Evolutionary conservation across 2,797 vertebrate species (phyloP).

Genomic region (Lemur catta): DNA sequence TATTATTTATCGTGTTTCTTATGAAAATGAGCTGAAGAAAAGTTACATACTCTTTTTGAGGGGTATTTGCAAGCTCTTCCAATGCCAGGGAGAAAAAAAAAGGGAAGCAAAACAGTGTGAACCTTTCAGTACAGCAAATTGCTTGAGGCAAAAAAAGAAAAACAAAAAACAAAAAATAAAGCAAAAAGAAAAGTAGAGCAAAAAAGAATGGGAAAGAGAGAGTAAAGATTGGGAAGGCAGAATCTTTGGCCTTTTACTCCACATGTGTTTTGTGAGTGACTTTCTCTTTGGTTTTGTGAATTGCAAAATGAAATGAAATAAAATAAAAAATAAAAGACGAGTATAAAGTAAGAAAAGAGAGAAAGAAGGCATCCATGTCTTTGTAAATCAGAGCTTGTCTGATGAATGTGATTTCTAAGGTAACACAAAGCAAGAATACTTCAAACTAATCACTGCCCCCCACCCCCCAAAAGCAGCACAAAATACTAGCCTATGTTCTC

Average conservation of each 20-base stretch:
- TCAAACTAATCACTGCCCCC: not conserved
- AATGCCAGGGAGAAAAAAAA: conserved; percentile 53
- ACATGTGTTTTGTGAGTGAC: not conserved
- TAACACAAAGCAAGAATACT: conserved; percentile 35
- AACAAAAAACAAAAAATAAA: not conserved
- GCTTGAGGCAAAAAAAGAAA: conserved; percentile 75
- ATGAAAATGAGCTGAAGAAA: conserved; percentile 79
- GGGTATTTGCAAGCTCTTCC: conserved; percentile 72
- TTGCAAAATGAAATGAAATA: conserved; percentile 7
- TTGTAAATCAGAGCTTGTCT: conserved; percentile 49
- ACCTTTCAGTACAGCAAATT: conserved; percentile 72
- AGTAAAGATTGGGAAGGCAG: conserved; percentile 55
- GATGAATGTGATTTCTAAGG: not conserved
- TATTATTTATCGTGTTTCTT: conserved; percentile 83
- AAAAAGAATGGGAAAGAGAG: conserved; percentile 63
- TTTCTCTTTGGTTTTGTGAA: not conserved
- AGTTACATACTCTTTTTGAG: conserved; percentile 69
- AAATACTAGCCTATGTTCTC: not conserved
- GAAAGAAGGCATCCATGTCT: not conserved
- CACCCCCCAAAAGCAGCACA: not conserved
- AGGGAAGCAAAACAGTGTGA: conserved; percentile 61
- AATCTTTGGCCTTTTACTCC: conserved; percentile 33
- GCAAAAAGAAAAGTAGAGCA: not conserved
- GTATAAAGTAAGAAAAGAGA: not conserved
- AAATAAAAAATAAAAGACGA: not conserved